Base-by-base conservation (phyloP, 2,888 invertebrate species). In the Myopa tessellatipennis region DNA sequence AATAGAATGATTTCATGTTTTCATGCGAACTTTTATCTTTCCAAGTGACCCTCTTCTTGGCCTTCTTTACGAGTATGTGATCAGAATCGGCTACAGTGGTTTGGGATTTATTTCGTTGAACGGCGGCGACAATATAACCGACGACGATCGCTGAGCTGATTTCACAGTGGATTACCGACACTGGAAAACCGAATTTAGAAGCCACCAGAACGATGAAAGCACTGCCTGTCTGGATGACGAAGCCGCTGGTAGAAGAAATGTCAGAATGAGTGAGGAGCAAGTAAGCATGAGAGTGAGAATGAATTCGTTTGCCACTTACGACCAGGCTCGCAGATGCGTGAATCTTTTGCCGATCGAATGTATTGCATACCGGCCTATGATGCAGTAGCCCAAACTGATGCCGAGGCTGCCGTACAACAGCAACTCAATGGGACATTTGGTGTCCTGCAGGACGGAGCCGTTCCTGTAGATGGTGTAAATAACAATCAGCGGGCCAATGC, bases 121-220 rank as follows among this genome's bases (percentile, higher is more conserved):
- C 1, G 26, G 34, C 26, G 10, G 65, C 40, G 90, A 85, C 87
- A 16, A 88, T 93, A 90, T 96, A 95, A 16, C 98, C 98, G 79
- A 98, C 98, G 87, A 96, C 96, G 65, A 99, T 98, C 58, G 99
- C 98, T 18, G 98, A 98, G 78, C 99, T 99, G 50, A 99, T 98
- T 91, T 99, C 99, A 90, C 99, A 99, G 89, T 99, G 99, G 4
- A 99, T 99, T 16, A 99, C 98, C 82, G 97, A 97, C 85, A 99
- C 96, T 40, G 99, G 99, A 85, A 99, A 92, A 16, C 99, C 99
- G 82, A 96, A 93, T 91, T 99, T 99, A 87, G 98, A 98, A 63
- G 99, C 99, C 83, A 98, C 90, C 86, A 99, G 91, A 80, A 99
- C 99, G 67, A 99, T 99, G 84, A 98, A 92, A 63, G 99, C 99